Evolutionary conservation across 2,113 vertebrate species (phyloP).

Genomic region (Panthera leo): DNA sequence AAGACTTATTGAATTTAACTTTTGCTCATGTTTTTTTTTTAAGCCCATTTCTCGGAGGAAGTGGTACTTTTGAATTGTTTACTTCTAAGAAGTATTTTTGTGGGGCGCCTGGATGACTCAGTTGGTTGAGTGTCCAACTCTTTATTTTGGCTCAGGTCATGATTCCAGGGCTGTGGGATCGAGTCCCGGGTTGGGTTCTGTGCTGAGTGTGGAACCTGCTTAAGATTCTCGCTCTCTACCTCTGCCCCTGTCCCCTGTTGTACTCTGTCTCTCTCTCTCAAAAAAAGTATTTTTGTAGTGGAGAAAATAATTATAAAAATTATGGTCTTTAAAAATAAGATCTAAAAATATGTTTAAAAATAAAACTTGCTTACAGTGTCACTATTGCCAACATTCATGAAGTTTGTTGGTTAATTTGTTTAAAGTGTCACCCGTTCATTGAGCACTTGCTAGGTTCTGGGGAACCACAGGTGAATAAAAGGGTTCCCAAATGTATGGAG

Average conservation of each 20-base stretch:
- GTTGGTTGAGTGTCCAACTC: too few species aligned
- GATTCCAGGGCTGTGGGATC: too few species aligned
- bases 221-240: too few species aligned
- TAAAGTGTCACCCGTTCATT: background rate
- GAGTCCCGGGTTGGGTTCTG: too few species aligned
- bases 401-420: background rate
- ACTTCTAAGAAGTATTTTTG: background rate
- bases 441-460: background rate
- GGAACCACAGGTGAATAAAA: background rate
- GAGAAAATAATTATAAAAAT: background rate
- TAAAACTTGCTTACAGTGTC: background rate
- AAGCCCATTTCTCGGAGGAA: background rate
- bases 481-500: background rate
- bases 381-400: background rate
- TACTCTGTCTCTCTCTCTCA: too few species aligned
- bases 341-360: background rate
- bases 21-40: background rate
- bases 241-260: too few species aligned
- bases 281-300: background rate
- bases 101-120: background rate
- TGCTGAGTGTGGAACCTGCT: too few species aligned
- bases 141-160: too few species aligned
- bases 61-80: background rate
- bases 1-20: background rate
- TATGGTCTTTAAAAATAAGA: background rate